These are phyloP conservation scores for Esox niger DNA, from an alignment of 2,113 vertebrate species.

Conservation along the genomic window DNA sequence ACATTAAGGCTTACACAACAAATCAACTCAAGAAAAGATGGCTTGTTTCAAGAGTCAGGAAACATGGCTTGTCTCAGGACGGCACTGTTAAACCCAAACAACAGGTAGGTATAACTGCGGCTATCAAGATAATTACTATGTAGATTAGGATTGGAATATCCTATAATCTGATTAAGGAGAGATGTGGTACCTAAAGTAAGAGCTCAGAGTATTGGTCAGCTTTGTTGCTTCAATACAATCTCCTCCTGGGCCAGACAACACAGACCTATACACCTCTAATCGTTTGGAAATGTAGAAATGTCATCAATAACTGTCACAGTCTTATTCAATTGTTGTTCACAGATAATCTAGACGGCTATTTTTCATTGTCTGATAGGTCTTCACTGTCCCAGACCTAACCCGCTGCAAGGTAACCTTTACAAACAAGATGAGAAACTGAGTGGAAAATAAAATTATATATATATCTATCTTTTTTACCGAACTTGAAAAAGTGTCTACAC, in stretches of 20 bases:
- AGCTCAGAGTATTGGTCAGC: neutral
- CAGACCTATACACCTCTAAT: neutral
- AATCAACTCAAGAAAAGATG: too few relatives aligned
- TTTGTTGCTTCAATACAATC: neutral
- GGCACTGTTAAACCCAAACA: neutral
- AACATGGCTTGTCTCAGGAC: neutral
- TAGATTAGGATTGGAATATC: neutral
- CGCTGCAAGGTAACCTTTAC: slow-evolving; percentile 34
- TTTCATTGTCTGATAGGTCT: slow-evolving; percentile 37
- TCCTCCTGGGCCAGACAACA: neutral
- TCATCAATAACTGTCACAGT: slow-evolving; percentile 12
- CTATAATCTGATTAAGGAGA: neutral
- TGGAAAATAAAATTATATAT: neutral
- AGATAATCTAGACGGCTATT: slow-evolving; percentile 14
- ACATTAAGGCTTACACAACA: neutral
- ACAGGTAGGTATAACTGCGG: neutral
- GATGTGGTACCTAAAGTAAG: neutral
- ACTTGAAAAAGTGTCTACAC: too few relatives aligned
- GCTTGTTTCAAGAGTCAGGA: neutral
- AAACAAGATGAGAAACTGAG: slow-evolving; percentile 27
- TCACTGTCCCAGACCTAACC: slow-evolving; percentile 24
- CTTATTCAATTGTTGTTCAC: slow-evolving; percentile 5
- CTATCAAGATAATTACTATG: neutral
- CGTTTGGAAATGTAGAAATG: slow-evolving; percentile 1
- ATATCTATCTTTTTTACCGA: too few relatives aligned